Evolutionary conservation across 2,113 vertebrate genomes (phyloP).

Genomic region (Rattus norvegicus): DNA sequence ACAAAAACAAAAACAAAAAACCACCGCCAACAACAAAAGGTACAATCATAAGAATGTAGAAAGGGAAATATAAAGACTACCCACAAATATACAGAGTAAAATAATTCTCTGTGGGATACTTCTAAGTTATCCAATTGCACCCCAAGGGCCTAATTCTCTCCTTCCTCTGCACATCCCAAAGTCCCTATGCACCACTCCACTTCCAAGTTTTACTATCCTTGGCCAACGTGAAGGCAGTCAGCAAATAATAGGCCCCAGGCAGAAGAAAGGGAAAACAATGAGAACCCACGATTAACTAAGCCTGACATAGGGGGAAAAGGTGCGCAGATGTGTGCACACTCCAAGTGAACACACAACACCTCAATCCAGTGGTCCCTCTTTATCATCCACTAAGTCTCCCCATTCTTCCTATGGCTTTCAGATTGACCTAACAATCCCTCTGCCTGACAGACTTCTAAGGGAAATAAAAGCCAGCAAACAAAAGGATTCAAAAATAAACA

Average conservation of each 20-base stretch:
- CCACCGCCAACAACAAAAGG: not conserved
- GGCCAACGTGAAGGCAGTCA: constrained; percentile 56
- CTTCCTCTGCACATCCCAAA: constrained; percentile 43
- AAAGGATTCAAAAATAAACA: constrained; percentile 69
- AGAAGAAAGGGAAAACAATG: not conserved
- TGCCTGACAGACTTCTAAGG: constrained; percentile 6
- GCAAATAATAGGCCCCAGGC: constrained; percentile 56
- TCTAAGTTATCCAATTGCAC: constrained; percentile 34
- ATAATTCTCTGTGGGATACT: not conserved
- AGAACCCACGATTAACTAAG: constrained; percentile 2
- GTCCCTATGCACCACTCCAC: constrained; percentile 10
- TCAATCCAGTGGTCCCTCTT: not conserved
- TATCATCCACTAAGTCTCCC: constrained; percentile 11
- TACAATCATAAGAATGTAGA: not conserved
- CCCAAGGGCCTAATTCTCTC: constrained; percentile 49
- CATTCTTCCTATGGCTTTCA: not conserved
- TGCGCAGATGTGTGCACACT: not conserved
- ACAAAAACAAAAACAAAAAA: not conserved
- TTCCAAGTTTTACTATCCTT: constrained; percentile 55
- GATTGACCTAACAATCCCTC: not conserved
- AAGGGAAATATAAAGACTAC: constrained; percentile 58
- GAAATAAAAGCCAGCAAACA: constrained; percentile 62
- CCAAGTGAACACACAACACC: not conserved
- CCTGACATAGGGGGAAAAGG: not conserved
- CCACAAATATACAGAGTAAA: constrained; percentile 17